Evolutionary conservation across 2,113 vertebrate genomes (phyloP).

Genomic region (Puntigrus tetrazona): DNA sequence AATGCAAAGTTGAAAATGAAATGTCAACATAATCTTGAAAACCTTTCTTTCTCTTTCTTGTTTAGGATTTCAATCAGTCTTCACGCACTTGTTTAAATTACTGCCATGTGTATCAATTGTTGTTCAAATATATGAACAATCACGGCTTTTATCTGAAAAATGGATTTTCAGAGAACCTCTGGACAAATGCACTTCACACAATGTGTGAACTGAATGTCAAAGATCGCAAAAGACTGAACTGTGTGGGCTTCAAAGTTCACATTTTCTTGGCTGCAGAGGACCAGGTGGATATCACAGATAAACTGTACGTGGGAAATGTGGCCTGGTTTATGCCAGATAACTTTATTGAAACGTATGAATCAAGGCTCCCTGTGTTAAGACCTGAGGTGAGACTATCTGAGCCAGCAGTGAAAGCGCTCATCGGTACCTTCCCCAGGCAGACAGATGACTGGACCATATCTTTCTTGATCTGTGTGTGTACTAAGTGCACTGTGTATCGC

Average conservation of each 20-base stretch:
- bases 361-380: constrained; percentile 62
- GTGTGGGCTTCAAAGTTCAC: constrained; percentile 37
- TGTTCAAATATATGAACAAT: constrained; percentile 71
- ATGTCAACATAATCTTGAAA: no score
- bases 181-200: constrained; percentile 60
- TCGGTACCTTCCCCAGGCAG: constrained; percentile 59
- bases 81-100: constrained; percentile 69
- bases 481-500: constrained; percentile 43
- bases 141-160: constrained; percentile 68
- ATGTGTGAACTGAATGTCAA: constrained; percentile 44
- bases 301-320: constrained; percentile 66
- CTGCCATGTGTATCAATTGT: constrained; percentile 60
- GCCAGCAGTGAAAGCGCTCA: constrained; percentile 52
- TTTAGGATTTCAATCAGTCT: constrained; percentile 67
- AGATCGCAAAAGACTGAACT: background rate
- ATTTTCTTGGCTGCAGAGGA: constrained; percentile 50
- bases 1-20: constrained; percentile 24
- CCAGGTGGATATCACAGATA: constrained; percentile 61
- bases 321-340: constrained; percentile 63
- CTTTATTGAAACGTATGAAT: constrained; percentile 40
- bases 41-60: constrained; percentile 24
- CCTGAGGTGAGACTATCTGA: constrained; percentile 61
- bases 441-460: constrained; percentile 63
- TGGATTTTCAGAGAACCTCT: constrained; percentile 67
- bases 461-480: constrained; percentile 47